Conservation (phyloP, 2,797 vertebrate genomes). For the Sciurus vulgaris region DNA sequence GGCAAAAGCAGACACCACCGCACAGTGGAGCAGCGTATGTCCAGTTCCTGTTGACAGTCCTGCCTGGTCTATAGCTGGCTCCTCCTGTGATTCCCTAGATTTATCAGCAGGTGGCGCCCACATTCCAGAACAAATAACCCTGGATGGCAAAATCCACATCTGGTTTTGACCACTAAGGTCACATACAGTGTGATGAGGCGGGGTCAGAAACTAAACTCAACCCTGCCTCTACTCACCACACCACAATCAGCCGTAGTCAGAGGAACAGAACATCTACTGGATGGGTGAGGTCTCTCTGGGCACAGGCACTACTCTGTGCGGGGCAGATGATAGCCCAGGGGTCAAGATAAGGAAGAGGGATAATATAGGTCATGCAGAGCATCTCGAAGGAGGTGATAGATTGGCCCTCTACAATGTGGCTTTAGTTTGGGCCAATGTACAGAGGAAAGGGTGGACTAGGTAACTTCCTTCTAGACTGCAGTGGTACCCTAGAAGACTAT, state of each 20-base stretch:
- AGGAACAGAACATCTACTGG: background rate
- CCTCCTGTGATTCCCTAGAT: background rate
- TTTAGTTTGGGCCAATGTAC: background rate
- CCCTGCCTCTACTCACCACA: background rate
- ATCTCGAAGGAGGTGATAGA: background rate
- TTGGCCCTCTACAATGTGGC: background rate
- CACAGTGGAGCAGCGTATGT: fast-evolving
- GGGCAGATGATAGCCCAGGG: background rate
- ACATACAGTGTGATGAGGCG: background rate
- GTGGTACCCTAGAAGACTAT: background rate
- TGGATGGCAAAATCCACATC: background rate
- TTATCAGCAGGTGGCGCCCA: conserved; percentile 61
- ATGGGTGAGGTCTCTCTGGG: background rate
- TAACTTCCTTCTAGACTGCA: background rate
- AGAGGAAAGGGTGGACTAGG: background rate
- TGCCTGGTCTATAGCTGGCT: background rate
- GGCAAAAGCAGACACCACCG: background rate
- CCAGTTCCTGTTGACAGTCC: background rate
- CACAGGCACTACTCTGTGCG: background rate
- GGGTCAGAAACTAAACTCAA: background rate
- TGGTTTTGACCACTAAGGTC: background rate
- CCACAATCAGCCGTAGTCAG: background rate
- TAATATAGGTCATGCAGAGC: background rate
- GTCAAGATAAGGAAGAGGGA: background rate
- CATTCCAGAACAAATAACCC: background rate